phyloP scores from a whole-genome alignment of 2,113 vertebrate species.

The Helogale parvula region DNA sequence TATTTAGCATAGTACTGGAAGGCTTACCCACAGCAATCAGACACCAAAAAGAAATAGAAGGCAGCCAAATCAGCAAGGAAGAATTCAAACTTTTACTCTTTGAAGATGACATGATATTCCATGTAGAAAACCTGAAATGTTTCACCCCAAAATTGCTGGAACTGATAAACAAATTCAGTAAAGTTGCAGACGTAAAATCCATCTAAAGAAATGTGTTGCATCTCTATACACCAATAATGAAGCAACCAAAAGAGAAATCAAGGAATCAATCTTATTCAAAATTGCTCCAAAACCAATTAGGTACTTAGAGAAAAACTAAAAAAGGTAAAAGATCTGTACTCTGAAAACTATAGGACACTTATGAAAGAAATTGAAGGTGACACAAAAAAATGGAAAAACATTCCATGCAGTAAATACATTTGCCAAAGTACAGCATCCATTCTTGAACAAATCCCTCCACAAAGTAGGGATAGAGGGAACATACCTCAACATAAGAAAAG shows the following conservation, averaged over 20 bases:
- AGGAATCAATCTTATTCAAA: not conserved
- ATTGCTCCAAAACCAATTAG: not conserved
- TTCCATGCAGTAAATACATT: not conserved
- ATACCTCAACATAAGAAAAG: not conserved
- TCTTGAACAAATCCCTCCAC: not conserved
- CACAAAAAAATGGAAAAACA: not conserved
- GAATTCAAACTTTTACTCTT: not conserved
- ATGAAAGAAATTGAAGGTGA: not conserved
- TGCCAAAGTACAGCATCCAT: not conserved
- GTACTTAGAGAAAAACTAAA: not conserved
- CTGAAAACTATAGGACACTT: not conserved
- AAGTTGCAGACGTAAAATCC: not conserved
- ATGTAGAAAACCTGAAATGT: not conserved
- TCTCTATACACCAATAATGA: not conserved
- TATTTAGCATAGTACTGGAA: not conserved
- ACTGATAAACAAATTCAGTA: not conserved
- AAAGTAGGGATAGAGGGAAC: not conserved
- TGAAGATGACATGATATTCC: not conserved
- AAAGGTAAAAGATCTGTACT: not conserved
- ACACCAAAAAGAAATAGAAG: not conserved
- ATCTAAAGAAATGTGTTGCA: not conserved
- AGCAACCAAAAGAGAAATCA: not conserved
- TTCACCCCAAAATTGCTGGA: not conserved
- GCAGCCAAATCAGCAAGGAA: not conserved
- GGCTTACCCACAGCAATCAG: not conserved